Conservation (phyloP, 2,888 invertebrate genomes). For the Eudasyphora cyanicolor region DNA sequence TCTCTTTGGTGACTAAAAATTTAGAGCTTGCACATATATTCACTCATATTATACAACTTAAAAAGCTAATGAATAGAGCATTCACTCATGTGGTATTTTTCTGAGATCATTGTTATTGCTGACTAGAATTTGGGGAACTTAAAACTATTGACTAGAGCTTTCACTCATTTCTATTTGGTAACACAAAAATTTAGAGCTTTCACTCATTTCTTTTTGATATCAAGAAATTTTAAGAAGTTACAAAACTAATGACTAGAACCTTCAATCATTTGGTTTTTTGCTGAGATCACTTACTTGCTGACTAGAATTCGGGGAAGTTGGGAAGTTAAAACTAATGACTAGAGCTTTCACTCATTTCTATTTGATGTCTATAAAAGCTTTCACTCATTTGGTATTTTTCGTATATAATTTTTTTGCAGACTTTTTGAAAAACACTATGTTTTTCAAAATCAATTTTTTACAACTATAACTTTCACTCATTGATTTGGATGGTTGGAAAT, state of each 20-base stretch:
- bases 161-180: background rate
- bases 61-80: constrained; percentile 36
- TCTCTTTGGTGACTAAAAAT: constrained; percentile 9
- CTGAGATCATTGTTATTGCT: background rate
- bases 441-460: too few species aligned
- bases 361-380: constrained; percentile 11
- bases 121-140: background rate
- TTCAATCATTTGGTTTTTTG: background rate
- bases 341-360: constrained; percentile 35
- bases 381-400: background rate
- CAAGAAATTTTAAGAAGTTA: background rate
- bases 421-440: too few species aligned
- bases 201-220: background rate
- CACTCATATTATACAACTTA: background rate
- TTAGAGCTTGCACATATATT: background rate
- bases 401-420: background rate
- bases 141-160: constrained; percentile 29
- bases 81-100: background rate
- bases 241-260: constrained; percentile 45
- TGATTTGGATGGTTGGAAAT: background rate
- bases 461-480: too few species aligned
- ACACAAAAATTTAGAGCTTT: constrained; percentile 11
- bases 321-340: constrained; percentile 27
- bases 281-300: background rate
- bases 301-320: background rate